A percentile compares a stretch with the other conserved stretches of the same genome.
Conservation (phyloP, 2,888 invertebrate genomes). For the Operophtera brumata region DNA sequence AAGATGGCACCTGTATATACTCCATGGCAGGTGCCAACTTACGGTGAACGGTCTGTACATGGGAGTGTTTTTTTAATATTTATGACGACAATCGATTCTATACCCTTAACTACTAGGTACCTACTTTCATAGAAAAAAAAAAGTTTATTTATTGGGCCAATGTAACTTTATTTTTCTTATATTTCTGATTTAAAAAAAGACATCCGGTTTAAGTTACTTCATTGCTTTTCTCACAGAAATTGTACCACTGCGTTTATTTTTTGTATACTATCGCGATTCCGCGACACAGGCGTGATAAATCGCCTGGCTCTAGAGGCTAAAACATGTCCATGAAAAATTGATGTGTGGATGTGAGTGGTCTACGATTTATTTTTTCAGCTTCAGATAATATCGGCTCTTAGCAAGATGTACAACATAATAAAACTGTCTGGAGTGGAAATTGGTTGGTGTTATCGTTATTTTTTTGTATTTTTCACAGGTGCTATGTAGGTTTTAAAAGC, state of each 20-base stretch:
- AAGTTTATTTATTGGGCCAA: too few relatives aligned
- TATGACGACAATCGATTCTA: too few relatives aligned
- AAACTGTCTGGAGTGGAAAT: constrained; percentile 28
- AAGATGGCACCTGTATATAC: too few relatives aligned
- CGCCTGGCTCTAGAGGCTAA: constrained; percentile 48
- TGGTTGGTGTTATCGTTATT: constrained; percentile 9
- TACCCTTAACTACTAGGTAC: too few relatives aligned
- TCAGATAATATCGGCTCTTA: constrained; percentile 28
- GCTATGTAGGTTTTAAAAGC: background rate
- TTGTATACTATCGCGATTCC: constrained; percentile 34
- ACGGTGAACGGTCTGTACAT: too few relatives aligned
- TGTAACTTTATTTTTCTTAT: too few relatives aligned
- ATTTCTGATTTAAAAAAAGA: too few relatives aligned
- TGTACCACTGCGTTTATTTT: constrained; percentile 38
- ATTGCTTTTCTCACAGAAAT: too few relatives aligned
- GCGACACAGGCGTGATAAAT: constrained; percentile 67
- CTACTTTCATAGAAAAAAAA: too few relatives aligned
- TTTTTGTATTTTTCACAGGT: constrained; percentile 6
- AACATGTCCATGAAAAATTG: constrained; percentile 61
- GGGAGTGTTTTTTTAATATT: too few relatives aligned
- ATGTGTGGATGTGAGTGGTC: constrained; percentile 46
- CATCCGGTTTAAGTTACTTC: too few relatives aligned
- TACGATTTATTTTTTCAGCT: constrained; percentile 37
- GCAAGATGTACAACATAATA: constrained; percentile 30
- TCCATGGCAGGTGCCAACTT: too few relatives aligned